Evolutionary conservation across 2,113 vertebrate species (phyloP).

Genomic region (Nicator chloris): DNA sequence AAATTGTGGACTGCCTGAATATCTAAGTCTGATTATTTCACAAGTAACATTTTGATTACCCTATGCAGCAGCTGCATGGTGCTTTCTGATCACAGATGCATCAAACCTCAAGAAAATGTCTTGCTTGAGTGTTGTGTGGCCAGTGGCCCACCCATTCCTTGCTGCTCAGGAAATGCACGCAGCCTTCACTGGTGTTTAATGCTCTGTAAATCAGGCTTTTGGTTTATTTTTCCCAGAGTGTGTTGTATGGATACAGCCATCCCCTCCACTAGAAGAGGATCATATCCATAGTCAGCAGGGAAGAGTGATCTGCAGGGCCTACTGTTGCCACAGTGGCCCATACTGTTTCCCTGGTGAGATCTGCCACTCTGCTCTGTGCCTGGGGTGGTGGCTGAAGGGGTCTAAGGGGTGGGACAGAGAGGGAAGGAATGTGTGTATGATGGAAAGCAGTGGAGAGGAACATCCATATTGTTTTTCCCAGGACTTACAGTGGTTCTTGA

Average conservation of each 20-base stretch:
- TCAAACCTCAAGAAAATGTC: not conserved
- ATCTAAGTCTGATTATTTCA: not conserved
- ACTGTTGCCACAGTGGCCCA: rapidly evolving
- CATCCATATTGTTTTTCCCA: not conserved
- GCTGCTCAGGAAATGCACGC: not conserved
- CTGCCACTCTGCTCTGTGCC: not conserved
- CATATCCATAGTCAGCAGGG: rapidly evolving
- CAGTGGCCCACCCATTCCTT: not conserved
- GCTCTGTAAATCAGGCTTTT: not conserved
- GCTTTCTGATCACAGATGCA: not conserved
- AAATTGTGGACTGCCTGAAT: not conserved
- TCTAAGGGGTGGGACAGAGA: no score
- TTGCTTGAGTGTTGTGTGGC: not conserved
- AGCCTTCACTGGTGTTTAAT: not conserved
- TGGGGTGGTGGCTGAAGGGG: rapidly evolving
- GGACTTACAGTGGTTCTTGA: not conserved
- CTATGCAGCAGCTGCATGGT: rapidly evolving
- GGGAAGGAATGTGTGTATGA: not conserved
- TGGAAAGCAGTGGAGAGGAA: not conserved
- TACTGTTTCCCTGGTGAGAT: not conserved
- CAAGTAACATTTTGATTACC: not conserved
- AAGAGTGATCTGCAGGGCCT: not conserved
- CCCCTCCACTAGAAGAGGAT: rapidly evolving
- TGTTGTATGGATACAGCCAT: not conserved
- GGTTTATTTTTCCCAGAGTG: not conserved